phyloP scores from a whole-genome alignment of 2,797 vertebrate species.

The Notoglanidium macrostoma region DNA sequence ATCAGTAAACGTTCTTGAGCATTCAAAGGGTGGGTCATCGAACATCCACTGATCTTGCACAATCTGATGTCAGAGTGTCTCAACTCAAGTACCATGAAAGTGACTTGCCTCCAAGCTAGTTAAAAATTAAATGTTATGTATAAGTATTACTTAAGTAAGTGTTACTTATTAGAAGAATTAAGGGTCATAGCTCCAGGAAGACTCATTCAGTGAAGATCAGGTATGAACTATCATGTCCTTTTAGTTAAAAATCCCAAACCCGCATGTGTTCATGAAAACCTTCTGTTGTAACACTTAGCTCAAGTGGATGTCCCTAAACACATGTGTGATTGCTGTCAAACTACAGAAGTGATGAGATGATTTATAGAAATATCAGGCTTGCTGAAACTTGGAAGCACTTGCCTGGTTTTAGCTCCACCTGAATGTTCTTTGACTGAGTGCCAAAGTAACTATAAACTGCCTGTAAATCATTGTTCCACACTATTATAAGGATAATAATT shows the following conservation, averaged over 20 bases:
- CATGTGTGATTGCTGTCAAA: not conserved
- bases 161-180: not conserved
- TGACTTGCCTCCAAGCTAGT: not conserved
- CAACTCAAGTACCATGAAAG: slow-evolving; percentile 20
- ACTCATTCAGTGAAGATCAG: not conserved
- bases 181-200: not conserved
- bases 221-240: not conserved
- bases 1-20: slow-evolving; percentile 34
- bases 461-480: slow-evolving; percentile 38
- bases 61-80: slow-evolving; percentile 24
- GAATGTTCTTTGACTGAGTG: slow-evolving; percentile 28
- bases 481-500: slow-evolving; percentile 24
- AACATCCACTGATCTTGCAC: slow-evolving; percentile 27
- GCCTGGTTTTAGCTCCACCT: slow-evolving; percentile 34
- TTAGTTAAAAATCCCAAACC: not conserved
- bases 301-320: slow-evolving; percentile 20
- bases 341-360: slow-evolving; percentile 18
- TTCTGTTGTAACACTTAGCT: not conserved
- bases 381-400: slow-evolving; percentile 40
- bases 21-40: slow-evolving; percentile 12
- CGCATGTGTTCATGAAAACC: not conserved
- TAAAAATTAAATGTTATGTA: not conserved
- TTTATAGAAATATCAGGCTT: slow-evolving; percentile 7
- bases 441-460: slow-evolving; percentile 52
- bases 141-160: too few relatives aligned